Conservation (phyloP, 2,113 vertebrate genomes). For the Taxidea taxus region DNA sequence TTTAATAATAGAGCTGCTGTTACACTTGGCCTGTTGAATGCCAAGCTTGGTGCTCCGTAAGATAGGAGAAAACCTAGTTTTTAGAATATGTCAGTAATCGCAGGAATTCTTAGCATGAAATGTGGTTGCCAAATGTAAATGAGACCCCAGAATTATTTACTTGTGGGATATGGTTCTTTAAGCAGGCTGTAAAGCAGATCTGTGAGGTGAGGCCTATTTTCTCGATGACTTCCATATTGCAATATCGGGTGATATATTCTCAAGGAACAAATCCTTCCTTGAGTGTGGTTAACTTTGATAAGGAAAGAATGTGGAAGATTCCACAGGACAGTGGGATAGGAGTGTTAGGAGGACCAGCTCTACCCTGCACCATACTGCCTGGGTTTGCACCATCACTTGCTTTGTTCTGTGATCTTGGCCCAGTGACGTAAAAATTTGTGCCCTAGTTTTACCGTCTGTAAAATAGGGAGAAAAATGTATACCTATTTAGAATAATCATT, state of each 20-base stretch:
- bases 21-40: neutral
- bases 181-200: neutral
- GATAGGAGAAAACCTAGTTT: neutral
- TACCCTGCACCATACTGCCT: neutral
- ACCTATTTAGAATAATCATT: neutral
- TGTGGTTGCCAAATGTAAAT: neutral
- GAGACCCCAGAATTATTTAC: neutral
- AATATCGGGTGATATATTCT: neutral
- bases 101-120: neutral
- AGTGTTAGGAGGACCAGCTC: neutral
- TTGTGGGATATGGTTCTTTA: neutral
- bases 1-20: neutral
- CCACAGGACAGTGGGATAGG: neutral
- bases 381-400: neutral
- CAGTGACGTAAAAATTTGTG: neutral
- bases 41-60: neutral
- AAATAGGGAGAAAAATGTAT: neutral
- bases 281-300: neutral
- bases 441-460: neutral
- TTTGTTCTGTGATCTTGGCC: neutral
- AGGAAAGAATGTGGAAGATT: neutral
- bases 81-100: neutral
- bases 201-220: neutral
- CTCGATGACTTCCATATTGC: neutral
- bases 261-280: neutral